Evolutionary conservation across 2,888 invertebrate species (phyloP).

Genomic region (Aleiodes alternator): DNA sequence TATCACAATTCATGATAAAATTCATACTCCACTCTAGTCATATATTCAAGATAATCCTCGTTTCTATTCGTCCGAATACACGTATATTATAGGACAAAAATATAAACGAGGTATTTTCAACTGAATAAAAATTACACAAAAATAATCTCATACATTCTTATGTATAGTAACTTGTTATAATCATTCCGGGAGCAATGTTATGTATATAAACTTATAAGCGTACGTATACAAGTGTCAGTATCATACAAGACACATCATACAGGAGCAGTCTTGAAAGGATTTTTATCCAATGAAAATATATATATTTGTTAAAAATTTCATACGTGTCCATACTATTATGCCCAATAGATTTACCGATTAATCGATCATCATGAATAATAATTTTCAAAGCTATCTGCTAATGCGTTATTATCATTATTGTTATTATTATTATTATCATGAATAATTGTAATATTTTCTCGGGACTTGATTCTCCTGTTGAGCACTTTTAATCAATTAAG

Average conservation of each 20-base stretch:
- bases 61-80: conserved; percentile 45
- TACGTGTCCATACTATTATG: neutral
- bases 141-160: conserved; percentile 45
- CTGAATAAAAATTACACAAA: conserved; percentile 53
- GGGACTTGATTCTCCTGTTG: neutral
- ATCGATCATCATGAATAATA: neutral
- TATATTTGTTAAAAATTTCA: conserved; percentile 19
- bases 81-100: conserved; percentile 54
- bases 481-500: neutral
- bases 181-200: conserved; percentile 5
- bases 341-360: neutral
- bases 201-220: conserved; percentile 28
- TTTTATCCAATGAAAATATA: conserved; percentile 22
- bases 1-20: conserved; percentile 71
- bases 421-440: conserved; percentile 5
- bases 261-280: conserved; percentile 59
- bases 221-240: conserved; percentile 48
- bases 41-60: conserved; percentile 20
- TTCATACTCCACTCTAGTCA: conserved; percentile 40
- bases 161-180: conserved; percentile 30
- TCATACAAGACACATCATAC: conserved; percentile 51
- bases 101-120: conserved; percentile 58
- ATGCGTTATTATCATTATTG: conserved; percentile 15
- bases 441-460: neutral
- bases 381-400: neutral